These are phyloP conservation scores for Teleiodes luculella DNA, from an alignment of 2,888 invertebrate species.

Conservation along the genomic window DNA sequence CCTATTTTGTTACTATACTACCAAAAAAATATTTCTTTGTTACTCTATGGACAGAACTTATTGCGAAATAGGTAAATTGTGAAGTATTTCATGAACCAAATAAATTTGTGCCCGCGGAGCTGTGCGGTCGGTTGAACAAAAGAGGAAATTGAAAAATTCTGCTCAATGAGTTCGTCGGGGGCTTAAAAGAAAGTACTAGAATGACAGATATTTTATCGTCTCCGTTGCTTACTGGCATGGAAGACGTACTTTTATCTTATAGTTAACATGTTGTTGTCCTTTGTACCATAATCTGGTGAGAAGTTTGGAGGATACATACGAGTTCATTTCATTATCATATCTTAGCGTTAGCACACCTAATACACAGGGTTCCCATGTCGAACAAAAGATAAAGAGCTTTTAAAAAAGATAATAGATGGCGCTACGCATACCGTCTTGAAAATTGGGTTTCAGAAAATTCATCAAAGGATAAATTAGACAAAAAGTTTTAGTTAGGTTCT, in stretches of 20 bases:
- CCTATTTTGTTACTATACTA: no score
- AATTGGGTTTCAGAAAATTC: no score
- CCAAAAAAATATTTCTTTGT: no score
- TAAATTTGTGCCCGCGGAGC: slow-evolving; percentile 6
- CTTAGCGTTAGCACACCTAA: no score
- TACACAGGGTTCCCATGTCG: no score
- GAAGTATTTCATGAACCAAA: slow-evolving; percentile 4
- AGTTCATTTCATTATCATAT: no score
- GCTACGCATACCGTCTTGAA: no score
- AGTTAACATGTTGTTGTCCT: background rate
- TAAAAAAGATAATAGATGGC: no score
- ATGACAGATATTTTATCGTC: background rate
- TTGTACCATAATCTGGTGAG: background rate
- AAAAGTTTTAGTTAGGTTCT: no score
- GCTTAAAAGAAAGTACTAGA: background rate
- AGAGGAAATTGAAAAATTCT: slow-evolving; percentile 35
- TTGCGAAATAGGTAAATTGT: background rate
- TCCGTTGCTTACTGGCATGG: background rate
- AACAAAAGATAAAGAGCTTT: no score
- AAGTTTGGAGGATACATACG: no score
- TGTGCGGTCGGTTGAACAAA: slow-evolving; percentile 4
- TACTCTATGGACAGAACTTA: background rate
- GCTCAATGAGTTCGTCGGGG: slow-evolving; percentile 23
- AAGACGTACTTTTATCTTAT: background rate
- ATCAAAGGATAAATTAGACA: no score